Evolutionary conservation across 2,888 invertebrate species (phyloP), one percentile per base, ranked within the genome.

Genomic region (Dermolepida albohirtum): DNA sequence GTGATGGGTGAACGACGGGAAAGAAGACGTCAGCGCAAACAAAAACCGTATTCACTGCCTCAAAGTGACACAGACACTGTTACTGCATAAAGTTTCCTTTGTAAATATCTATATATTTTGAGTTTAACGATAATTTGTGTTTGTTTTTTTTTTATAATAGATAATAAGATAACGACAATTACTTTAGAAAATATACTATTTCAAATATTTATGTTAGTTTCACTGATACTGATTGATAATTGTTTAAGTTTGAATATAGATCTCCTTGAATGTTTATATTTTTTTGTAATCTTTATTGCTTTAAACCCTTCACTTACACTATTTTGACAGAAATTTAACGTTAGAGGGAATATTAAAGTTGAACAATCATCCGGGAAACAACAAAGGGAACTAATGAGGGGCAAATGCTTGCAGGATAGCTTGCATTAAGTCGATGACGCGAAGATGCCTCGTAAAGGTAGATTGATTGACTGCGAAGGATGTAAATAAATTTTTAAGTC

Each of bases 1-100:
- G 94, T 96, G 67, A 93, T 97, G 94, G 95, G 95, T 76, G 94
- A 96, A 82, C 89, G 94, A 77, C 91, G 95, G 72, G 92, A 94
- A 72, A 87, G 94, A 70, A 89, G 96, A 63, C 92, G 94, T 77
- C 93, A 92, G 49, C 87, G 93, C 66, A 90, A 90, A 80, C 84
- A 90, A 70, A 90, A 90, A 79, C 93, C 93, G 7, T 93, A 93
- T 76, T 84, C 86, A 65, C 82, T 86, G 70, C 86, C 86, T 57
- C 73, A 77, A 72, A 77, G 76, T 74, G 84, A 85, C 76, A 80
- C 85, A 12, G 83, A 83, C 74, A 81, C 85, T 43, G 80, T 84
- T 69, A 82, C 82, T 57, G 81, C 84, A 72, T 74, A 71, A 74
- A 34, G 34, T 34, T 62, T 62, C 47, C 59, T 62, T 47, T 62